Conservation (phyloP, 2,888 invertebrate species). For the Nematopogon swammerdamellus region DNA sequence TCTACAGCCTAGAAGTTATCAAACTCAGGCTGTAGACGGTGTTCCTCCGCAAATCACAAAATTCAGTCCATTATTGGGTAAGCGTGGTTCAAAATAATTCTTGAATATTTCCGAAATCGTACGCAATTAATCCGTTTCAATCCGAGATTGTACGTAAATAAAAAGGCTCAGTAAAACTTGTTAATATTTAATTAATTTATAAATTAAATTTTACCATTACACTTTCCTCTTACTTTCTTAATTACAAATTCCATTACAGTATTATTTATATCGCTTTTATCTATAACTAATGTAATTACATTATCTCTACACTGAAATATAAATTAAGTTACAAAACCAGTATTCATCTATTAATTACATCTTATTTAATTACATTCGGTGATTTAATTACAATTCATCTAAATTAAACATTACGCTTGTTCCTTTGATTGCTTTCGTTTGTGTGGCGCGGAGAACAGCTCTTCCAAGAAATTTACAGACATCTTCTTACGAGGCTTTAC, state of each 20-base stretch:
- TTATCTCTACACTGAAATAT: constrained; percentile 36
- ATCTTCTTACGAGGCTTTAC: no score
- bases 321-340: constrained; percentile 36
- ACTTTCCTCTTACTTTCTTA: constrained; percentile 42
- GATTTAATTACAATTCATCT: background rate
- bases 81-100: no score
- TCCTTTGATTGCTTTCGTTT: constrained; percentile 1
- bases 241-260: constrained; percentile 52
- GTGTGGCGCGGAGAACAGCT: background rate
- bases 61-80: no score
- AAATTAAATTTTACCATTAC: constrained; percentile 51
- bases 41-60: no score
- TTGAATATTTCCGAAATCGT: no score
- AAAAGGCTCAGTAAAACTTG: constrained; percentile 36
- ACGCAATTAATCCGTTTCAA: no score
- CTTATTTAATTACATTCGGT: constrained; percentile 11
- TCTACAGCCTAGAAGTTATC: no score
- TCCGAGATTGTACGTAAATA: no score
- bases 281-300: constrained; percentile 47
- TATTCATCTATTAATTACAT: constrained; percentile 24
- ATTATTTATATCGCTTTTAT: constrained; percentile 30
- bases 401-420: background rate
- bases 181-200: constrained; percentile 54
- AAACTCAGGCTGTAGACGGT: no score
- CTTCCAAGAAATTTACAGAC: no score